Base-by-base conservation (phyloP, 2,113 vertebrate species). In the Platysteira castanea region DNA sequence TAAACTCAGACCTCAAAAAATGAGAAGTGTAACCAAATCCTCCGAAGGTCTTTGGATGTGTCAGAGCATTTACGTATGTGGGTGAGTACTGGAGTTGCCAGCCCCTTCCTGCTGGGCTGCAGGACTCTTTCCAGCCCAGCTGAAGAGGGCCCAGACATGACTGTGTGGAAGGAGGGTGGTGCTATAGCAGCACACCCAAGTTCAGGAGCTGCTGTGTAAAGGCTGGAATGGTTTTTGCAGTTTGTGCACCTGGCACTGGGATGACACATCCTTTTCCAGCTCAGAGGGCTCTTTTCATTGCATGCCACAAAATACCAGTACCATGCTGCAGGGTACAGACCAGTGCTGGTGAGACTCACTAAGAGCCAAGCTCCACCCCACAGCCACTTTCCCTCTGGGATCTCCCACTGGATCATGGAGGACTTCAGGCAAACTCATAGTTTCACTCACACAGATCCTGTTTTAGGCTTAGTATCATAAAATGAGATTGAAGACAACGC, bases 211-310 rank as follows among this genome's bases (percentile, higher is more conserved):
- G 42, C 54, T 71, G 52, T 33, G 8, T 39, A 31, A 39, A 82
- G 0, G 1, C 3, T 85, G n/a, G 41, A 20, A 80, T 30, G 17
- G 0, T 65, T 21, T 76, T 7, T 10, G 9, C 22, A 75, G 7
- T 8, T 39, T 22, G 24, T 68, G 22, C 13, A 9, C 8, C 9
- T 71, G 47, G 52, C 49, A 60, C 41, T 47, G n/a, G n/a, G 19
- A 22, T 63, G 52, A 14, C 2, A 16, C 3, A 5, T 60, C 61
- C 19, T 24, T 85, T 47, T 49, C 49, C 49, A 85, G 23, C 11
- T 53, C 57, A 39, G 33, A 88, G 67, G 26, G 33, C 49, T 88
- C 42, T 12, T 84, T 53, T 35, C 67, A 6, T 4, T 49, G 4
- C 3, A 22, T 19, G 12, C 10, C 86, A 60, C 17, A 24, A n/a